Percentiles rank a stretch among this genome's conserved stretches.
These are phyloP conservation scores for Argynnis bischoffii DNA, from an alignment of 2,888 invertebrate genomes.

Conservation along the genomic window DNA sequence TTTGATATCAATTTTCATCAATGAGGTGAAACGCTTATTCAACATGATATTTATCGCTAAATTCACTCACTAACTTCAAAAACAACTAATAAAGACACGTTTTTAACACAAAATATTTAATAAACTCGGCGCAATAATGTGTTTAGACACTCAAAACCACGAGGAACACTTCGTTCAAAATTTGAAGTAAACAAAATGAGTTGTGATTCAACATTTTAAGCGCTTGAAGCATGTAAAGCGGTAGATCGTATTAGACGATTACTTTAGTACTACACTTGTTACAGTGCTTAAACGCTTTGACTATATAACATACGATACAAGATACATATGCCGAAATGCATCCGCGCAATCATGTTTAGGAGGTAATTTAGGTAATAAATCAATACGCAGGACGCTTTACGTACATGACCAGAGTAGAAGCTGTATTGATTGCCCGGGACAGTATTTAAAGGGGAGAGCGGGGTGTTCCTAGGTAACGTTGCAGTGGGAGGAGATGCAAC, in stretches of 20 bases:
- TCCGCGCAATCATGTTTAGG: background rate
- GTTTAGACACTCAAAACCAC: background rate
- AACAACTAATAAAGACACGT: background rate
- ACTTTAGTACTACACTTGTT: background rate
- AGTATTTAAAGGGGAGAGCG: background rate
- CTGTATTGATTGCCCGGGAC: background rate
- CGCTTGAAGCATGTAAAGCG: background rate
- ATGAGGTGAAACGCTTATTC: constrained; percentile 59
- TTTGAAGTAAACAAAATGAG: background rate
- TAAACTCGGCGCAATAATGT: background rate
- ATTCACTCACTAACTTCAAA: background rate
- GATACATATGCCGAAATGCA: no score
- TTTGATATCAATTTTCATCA: constrained; percentile 35
- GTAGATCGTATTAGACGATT: background rate
- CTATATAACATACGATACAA: no score
- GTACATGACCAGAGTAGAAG: background rate
- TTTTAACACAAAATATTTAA: no score
- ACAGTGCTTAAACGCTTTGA: constrained; percentile 9
- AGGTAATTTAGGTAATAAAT: background rate
- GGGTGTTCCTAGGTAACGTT: no score
- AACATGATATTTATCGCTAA: constrained; percentile 28
- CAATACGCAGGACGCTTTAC: background rate
- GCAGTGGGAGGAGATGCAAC: no score
- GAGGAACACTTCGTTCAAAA: background rate
- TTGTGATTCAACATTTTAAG: background rate